A percentile compares a stretch with the other conserved stretches of the same genome.
Conservation (phyloP, 2,888 invertebrate species). For the Cephus pulcher region DNA sequence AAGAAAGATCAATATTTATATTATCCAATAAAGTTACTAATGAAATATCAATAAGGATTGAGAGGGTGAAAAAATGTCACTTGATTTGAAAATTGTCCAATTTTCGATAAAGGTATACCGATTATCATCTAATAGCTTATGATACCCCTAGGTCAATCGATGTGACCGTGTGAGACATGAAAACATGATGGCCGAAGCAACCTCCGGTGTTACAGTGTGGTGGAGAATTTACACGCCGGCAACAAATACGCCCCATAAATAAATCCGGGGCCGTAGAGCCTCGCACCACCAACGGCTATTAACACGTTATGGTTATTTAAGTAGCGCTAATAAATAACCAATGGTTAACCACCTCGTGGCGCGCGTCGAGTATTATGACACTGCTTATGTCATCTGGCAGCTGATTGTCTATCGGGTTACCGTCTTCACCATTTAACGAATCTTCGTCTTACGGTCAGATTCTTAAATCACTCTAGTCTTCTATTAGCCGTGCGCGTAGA, state of each 20-base stretch:
- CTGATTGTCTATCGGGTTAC: background rate
- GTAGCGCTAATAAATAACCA: slow-evolving; percentile 56
- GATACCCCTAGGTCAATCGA: background rate
- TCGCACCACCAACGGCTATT: slow-evolving; percentile 48
- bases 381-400: slow-evolving; percentile 13
- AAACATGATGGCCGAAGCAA: background rate
- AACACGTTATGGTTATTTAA: slow-evolving; percentile 59
- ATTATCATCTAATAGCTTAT: background rate
- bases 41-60: background rate
- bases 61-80: background rate
- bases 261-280: slow-evolving; percentile 43
- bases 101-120: background rate
- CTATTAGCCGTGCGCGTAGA: background rate
- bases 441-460: background rate
- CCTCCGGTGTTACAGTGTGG: slow-evolving; percentile 2
- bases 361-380: slow-evolving; percentile 65
- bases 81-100: background rate
- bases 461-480: background rate
- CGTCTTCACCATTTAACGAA: background rate
- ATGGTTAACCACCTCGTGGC: slow-evolving; percentile 39
- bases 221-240: slow-evolving; percentile 52
- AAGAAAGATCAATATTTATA: background rate
- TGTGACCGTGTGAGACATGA: background rate
- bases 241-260: slow-evolving; percentile 57
- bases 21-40: background rate